Evolutionary conservation across 2,888 invertebrate genomes (phyloP), one percentile per base, ranked within the genome.

Genomic region (Rhimphoctona megacephalus): DNA sequence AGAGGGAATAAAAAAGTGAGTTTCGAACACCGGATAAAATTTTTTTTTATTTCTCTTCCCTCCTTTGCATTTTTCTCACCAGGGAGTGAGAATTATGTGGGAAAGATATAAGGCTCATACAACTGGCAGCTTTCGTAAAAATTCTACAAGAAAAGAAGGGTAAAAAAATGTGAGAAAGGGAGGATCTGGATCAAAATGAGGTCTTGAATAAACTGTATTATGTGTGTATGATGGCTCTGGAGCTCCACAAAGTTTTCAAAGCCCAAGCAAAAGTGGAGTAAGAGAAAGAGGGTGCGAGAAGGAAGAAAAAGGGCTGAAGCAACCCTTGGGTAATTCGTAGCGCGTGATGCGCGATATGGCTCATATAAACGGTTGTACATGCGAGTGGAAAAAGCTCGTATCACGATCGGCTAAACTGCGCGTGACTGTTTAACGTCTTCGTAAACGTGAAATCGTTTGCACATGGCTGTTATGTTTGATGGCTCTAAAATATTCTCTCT

Each of bases 361-460:
- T 85, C 89, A 17, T 72, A 89, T 88, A 90, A 90, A 90, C 86
- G 89, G 49, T 87, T 87, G 82, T 83, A 77, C 80, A 49, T 49
- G 64, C 61, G 52, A 74, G 54, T 61, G 22, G 54, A 64, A 74
- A 83, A 76, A 30, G 33, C 69, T 46, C 70, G 69, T 83, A 85
- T 89, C 89, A 90, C 88, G 90, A 89, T 89, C 88, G 89, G 88
- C 90, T 89, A 88, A 89, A 90, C 89, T 90, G 90, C 84, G 89
- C 90, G 89, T 89, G 89, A 90, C 89, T 88, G 88, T 85, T 88
- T 90, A 89, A 89, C 88, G 89, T 86, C 86, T 86, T 88, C 88
- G 89, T 90, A 89, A 90, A 89, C 82, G 87, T 85, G 85, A 85
- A 81, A 89, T 85, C 87, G 88, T 88, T 87, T 81, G 76, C 87